Evolutionary conservation across 92 coral and sea anemone species (phyloP).

Genomic region (Palythoa caribaeorum): DNA sequence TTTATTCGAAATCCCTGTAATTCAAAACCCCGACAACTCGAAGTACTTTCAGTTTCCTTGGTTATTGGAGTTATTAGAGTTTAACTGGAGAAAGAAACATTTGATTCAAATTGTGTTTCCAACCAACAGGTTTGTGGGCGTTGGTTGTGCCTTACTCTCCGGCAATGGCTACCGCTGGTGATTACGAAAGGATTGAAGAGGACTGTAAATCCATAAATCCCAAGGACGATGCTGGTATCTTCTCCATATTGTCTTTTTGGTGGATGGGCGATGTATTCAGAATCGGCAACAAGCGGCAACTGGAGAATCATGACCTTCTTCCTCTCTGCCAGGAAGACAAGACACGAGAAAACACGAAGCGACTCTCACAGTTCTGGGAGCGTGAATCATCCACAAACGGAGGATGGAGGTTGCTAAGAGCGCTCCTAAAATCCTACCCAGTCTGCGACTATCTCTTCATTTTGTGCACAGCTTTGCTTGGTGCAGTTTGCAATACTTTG

Average conservation of each 20-base stretch:
- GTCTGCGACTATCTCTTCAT: conserved; percentile 22
- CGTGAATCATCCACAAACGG: conserved; percentile 15
- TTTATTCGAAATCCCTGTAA: too few species aligned
- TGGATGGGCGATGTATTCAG: conserved; percentile 8
- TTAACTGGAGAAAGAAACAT: background rate
- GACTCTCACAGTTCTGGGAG: conserved; percentile 12
- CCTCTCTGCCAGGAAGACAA: conserved; percentile 31
- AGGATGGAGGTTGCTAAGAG: conserved; percentile 9
- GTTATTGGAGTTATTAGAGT: too few species aligned
- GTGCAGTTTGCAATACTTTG: conserved; percentile 7
- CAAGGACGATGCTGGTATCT: conserved; percentile 7
- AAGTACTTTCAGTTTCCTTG: too few species aligned
- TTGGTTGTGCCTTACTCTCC: background rate
- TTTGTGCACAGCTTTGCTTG: conserved; percentile 23
- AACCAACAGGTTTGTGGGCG: background rate
- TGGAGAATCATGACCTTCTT: conserved; percentile 27
- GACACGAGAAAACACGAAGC: conserved; percentile 16
- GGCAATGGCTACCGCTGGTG: background rate
- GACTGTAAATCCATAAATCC: conserved; percentile 21
- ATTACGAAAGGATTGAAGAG: conserved; percentile 28
- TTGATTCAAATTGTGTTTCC: background rate
- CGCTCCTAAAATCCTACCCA: conserved; percentile 24
- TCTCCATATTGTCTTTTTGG: conserved; percentile 31
- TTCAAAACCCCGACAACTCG: too few species aligned
- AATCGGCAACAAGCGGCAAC: conserved; percentile 36